Conservation (phyloP, 2,113 vertebrate species). For the Columba livia region DNA sequence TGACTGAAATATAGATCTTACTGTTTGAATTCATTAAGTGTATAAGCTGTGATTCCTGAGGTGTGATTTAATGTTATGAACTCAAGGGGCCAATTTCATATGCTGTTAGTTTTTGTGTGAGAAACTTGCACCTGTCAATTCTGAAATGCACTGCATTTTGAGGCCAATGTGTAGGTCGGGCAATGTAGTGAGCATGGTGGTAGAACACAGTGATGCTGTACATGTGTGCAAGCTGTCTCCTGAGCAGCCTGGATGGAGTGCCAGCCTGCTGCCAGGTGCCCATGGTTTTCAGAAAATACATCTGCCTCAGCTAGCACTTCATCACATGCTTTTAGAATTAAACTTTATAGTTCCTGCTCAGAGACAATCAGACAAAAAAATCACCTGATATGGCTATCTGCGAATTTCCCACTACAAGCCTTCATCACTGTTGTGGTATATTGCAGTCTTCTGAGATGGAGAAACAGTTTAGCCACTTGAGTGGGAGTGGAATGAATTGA, state of each 20-base stretch:
- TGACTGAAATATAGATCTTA: background rate
- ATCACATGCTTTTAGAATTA: background rate
- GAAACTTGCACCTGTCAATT: background rate
- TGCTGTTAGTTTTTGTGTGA: background rate
- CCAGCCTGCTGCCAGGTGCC: background rate
- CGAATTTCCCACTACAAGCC: rapidly evolving
- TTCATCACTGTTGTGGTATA: background rate
- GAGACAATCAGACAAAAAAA: background rate
- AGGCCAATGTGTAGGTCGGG: background rate
- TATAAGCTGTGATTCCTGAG: background rate
- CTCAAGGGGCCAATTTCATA: background rate
- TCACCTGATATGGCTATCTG: background rate
- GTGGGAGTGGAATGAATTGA: background rate
- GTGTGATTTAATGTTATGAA: background rate
- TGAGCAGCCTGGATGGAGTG: background rate
- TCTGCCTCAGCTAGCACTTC: background rate
- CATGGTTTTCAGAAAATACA: background rate
- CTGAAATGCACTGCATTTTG: background rate
- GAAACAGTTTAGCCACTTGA: background rate
- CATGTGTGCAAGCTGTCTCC: rapidly evolving
- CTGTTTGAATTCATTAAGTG: background rate
- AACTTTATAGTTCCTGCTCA: background rate
- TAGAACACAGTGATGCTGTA: rapidly evolving
- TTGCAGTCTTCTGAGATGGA: background rate
- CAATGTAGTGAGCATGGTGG: background rate